phyloP scores from a whole-genome alignment of 2,113 vertebrate genomes.

The crab-eating macaque (Macaca fascicularis) region T2T-MFA8v1.1 NC_088389.1:12109001-12109500 shows the following conservation, averaged over 20 bases:
- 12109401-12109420: no score
- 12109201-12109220: neutral
- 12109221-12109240: no score
- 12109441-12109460: neutral
- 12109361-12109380: fast-evolving
- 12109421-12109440: fast-evolving
- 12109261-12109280: neutral
- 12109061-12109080: neutral
- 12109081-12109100: neutral
- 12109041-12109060: neutral
- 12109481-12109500: neutral
- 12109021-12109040: fast-evolving
- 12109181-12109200: neutral
- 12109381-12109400: neutral
- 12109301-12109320: fast-evolving
- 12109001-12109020: neutral
- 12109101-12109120: neutral
- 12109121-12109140: neutral
- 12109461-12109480: neutral
- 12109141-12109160: neutral
- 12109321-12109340: neutral
- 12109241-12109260: neutral
- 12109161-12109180: neutral
- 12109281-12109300: no score
- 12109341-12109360: neutral